Evolutionary conservation across 2,888 invertebrate species (phyloP).

Genomic region (Microplitis deprimator): DNA sequence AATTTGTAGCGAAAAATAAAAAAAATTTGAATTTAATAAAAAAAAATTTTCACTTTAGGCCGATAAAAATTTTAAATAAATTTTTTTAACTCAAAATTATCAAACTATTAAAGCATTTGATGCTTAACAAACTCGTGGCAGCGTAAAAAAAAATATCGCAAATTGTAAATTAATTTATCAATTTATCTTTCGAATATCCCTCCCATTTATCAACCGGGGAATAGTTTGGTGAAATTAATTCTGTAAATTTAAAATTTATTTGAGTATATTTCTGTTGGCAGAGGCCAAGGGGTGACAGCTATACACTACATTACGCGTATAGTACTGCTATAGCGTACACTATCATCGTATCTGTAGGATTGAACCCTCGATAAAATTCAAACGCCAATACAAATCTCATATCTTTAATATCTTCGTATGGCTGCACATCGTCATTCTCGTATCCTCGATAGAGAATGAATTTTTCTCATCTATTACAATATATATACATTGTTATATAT

Average conservation of each 20-base stretch:
- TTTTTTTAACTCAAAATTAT: no score
- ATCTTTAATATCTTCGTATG: slow-evolving; percentile 1
- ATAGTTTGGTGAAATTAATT: background rate
- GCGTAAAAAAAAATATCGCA: slow-evolving; percentile 29
- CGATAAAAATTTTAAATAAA: no score
- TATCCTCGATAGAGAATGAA: background rate
- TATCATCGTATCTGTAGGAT: background rate
- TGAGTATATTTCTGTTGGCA: slow-evolving; percentile 5
- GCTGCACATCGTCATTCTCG: background rate
- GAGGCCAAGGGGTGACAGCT: background rate
- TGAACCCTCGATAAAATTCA: background rate
- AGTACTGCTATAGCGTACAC: background rate
- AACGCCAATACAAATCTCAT: background rate
- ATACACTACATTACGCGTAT: background rate
- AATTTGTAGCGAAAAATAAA: no score
- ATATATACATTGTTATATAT: slow-evolving; percentile 3
- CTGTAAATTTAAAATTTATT: background rate
- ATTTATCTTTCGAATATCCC: background rate
- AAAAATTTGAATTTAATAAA: no score
- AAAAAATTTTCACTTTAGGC: no score
- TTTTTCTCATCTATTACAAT: background rate
- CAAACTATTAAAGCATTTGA: background rate
- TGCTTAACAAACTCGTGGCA: background rate
- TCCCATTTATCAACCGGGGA: background rate
- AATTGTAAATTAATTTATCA: background rate